Evolutionary conservation across 2,113 vertebrate genomes (phyloP).

Genomic region (Clarias macrocephalus): DNA sequence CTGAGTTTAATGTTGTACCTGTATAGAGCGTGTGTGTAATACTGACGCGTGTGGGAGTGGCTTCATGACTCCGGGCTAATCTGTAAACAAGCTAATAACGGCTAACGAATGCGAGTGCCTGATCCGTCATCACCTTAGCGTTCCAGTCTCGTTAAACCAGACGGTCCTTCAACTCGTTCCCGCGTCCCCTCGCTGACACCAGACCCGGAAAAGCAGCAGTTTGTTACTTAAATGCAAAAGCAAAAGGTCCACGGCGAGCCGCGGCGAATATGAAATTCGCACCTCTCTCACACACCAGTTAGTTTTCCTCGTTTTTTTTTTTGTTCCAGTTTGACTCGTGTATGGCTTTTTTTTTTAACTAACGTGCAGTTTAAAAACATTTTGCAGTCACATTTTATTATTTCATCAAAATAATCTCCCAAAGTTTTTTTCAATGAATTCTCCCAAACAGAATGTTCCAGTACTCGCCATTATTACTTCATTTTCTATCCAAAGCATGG

Average conservation of each 20-base stretch:
- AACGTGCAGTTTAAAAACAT: constrained; percentile 54
- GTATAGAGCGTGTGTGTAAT: neutral
- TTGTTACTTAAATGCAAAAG: neutral
- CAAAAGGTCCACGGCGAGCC: neutral
- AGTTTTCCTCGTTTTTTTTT: too few relatives aligned
- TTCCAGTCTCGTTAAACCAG: neutral
- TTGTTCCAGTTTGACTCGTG: neutral
- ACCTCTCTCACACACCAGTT: too few relatives aligned
- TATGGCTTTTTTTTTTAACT: constrained; percentile 35
- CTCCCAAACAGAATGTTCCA: constrained; percentile 4
- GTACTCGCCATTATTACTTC: neutral
- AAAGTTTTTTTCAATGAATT: neutral
- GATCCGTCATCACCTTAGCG: neutral
- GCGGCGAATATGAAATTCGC: neutral
- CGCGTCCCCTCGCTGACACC: neutral
- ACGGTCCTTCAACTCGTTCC: neutral
- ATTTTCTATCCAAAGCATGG: neutral
- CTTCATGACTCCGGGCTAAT: neutral
- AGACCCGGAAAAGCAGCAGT: neutral
- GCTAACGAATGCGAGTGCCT: neutral
- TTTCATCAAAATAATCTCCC: constrained; percentile 15
- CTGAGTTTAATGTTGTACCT: neutral
- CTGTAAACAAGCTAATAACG: neutral
- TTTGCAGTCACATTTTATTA: constrained; percentile 17
- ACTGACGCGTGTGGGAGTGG: neutral